Evolutionary conservation across 23 tunicate species (phyloP), one percentile per base, ranked within the genome.

Genomic region (Diplosoma virens): DNA sequence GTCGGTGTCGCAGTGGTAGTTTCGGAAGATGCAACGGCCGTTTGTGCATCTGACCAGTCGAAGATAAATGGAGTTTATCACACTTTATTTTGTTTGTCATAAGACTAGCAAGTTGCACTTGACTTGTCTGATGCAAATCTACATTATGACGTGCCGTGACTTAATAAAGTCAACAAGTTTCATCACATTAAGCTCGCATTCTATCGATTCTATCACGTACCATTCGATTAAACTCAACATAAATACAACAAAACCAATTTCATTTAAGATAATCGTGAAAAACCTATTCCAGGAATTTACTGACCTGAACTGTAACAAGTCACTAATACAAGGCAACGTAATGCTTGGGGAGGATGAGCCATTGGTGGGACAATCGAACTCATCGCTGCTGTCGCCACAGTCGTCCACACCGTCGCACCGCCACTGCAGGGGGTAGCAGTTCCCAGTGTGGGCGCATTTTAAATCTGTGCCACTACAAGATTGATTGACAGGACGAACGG

Each of bases 361-460:
- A 7, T 16, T 22, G 35, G 9, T 3, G 20, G 35, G 33, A 28
- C 87, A 83, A 37, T 50, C 73, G 54, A 36, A 83, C 30, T 83
- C 87, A 30, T 83, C 87, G 66, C 81, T 74, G 34, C 32, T 23
- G 33, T 83, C 87, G 4, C 87, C 87, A 34, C 87, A 83, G 34
- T 83, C 87, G 53, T 83, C 32, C 33, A 83, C 87, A 23, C 87
- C 81, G 41, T 83, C 87, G 45, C 87, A 83, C 32, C 55, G 75
- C 87, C 87, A 83, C 29, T 7, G 7, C 2, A 63, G 37, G 55
- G 80, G 74, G 81, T 74, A 83, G 36, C 87, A 83, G 2, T 46
- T 67, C 32, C 87, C 87, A 24, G 79, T 36, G 54, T 34, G 24
- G 2, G 33, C 36, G 29, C 86, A 81, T 28, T 32, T 53, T 17